Base-by-base conservation (phyloP, 2,797 vertebrate species). In the Philypnodon macrostomus region DNA sequence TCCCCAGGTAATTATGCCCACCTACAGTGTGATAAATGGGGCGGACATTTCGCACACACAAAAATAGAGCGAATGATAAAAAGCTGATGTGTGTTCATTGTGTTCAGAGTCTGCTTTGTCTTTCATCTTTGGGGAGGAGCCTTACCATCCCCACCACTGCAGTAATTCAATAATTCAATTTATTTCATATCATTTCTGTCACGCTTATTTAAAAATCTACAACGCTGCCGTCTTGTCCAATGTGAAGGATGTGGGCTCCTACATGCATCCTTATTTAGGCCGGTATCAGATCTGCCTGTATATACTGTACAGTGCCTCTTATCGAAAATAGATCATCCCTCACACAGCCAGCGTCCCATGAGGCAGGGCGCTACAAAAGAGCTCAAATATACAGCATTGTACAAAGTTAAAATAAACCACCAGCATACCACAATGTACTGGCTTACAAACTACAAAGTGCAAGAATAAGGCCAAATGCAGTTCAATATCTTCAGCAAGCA, bases 81-180 rank as follows among this genome's bases (percentile, higher is more conserved):
- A n/a, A 2, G 17, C 12, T 4, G 23, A 58, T 14, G 26, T 13
- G 39, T 26, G 50, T 56, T 50, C 1, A 5, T 63, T 19, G 56
- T 55, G 47, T 51, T 23, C 19, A 49, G 27, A n/a, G 14, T n/a
- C 48, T 69, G 12, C 13, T 53, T 33, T 9, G 16, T 21, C 33
- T n/a, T n/a, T n/a, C n/a, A n/a, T n/a, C n/a, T n/a, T n/a, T 36
- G n/a, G 53, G 62, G 55, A 52, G 65, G 45, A 24, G 36, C 51
- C 27, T 5, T 53, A n/a, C 35, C 19, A 34, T 52, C n/a, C n/a
- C n/a, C n/a, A 14, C 41, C 33, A 54, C 72, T 53, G 70, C 57
- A 56, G 65, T 51, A 54, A 78, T 79, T 75, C 52, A 70, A 63
- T 73, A 70, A 79, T 72, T 79, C 18, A 58, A 54, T 81, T 64